phyloP scores from a whole-genome alignment of 2,888 invertebrate species.

The Drosophila aldrichi region DNA sequence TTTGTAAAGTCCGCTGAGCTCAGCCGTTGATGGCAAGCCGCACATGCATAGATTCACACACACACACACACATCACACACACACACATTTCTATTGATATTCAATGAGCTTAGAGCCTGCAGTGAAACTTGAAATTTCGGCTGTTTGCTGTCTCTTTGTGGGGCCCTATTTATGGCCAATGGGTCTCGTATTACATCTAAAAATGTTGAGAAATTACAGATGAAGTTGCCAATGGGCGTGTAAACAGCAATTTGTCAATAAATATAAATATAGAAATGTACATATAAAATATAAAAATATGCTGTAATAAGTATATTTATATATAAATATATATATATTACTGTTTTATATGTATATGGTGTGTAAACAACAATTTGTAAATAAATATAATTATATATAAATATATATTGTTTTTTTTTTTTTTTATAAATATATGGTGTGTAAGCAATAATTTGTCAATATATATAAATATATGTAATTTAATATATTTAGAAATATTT shows the following conservation, averaged over 20 bases:
- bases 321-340: background rate
- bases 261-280: slow-evolving; percentile 8
- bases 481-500: no score
- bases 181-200: slow-evolving; percentile 56
- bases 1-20: slow-evolving; percentile 56
- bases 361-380: no score
- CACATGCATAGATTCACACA: background rate
- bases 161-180: slow-evolving; percentile 52
- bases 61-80: slow-evolving; percentile 2
- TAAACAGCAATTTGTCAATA: slow-evolving; percentile 65
- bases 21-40: slow-evolving; percentile 43
- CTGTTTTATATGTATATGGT: no score
- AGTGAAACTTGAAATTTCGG: slow-evolving; percentile 32
- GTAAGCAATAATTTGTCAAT: no score
- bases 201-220: slow-evolving; percentile 42
- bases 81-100: slow-evolving; percentile 5
- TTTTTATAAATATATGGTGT: no score
- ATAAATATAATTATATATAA: no score
- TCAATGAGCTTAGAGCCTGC: slow-evolving; percentile 45
- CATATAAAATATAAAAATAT: no score
- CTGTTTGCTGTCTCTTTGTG: slow-evolving; percentile 30
- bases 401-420: no score
- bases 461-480: no score
- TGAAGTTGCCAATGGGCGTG: slow-evolving; percentile 54
- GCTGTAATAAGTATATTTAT: background rate